Conservation (phyloP, 2,888 invertebrate genomes). For the Agriopis marginaria region DNA sequence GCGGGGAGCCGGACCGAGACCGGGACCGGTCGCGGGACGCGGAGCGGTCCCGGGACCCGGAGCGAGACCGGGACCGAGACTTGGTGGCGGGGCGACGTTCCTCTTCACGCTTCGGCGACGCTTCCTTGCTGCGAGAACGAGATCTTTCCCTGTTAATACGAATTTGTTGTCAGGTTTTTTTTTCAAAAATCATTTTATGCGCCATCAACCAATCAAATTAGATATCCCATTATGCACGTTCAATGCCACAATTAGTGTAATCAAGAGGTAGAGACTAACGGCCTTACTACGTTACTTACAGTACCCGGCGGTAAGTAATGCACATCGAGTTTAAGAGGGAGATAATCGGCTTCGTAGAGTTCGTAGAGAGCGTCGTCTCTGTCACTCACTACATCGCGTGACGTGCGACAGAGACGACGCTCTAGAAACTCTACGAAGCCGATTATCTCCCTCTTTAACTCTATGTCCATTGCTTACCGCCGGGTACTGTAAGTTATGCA, state of each 20-base stretch:
- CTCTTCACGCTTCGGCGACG: slow-evolving; percentile 76
- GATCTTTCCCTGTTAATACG: slow-evolving; percentile 87
- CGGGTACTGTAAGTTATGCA: too few species aligned
- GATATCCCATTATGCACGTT: background rate
- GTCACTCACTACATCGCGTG: too few species aligned
- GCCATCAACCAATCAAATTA: background rate
- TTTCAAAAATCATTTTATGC: too few species aligned
- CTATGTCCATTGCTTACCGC: too few species aligned
- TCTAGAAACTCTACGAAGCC: too few species aligned
- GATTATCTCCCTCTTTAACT: too few species aligned
- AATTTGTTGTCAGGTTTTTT: slow-evolving; percentile 3
- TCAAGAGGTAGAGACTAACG: background rate
- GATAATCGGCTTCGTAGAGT: too few species aligned
- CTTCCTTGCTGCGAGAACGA: slow-evolving; percentile 89
- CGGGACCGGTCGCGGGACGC: slow-evolving; percentile 64
- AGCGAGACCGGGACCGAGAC: slow-evolving; percentile 67
- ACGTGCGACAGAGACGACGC: too few species aligned
- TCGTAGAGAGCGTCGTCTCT: too few species aligned
- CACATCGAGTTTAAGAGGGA: too few species aligned
- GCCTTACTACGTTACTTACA: too few species aligned
- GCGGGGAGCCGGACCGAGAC: slow-evolving; percentile 70
- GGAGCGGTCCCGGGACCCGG: slow-evolving; percentile 65
- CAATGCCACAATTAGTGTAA: background rate
- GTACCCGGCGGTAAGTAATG: too few species aligned
- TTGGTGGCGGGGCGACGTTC: slow-evolving; percentile 69